These are phyloP conservation scores for Ostrea denselamellosa DNA, from an alignment of 1,140 invertebrate species.

Conservation along the genomic window DNA sequence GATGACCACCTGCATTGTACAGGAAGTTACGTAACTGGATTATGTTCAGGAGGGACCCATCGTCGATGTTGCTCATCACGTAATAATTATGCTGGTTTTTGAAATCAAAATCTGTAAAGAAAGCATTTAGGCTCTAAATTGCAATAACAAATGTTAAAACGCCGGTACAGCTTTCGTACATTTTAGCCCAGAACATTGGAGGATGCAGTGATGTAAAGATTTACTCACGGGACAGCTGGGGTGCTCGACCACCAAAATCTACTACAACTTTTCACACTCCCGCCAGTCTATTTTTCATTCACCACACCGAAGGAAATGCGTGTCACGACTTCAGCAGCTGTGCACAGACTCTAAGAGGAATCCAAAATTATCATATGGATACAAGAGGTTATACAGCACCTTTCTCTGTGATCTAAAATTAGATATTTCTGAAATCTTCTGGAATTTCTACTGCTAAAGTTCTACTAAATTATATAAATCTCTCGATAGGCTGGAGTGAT, in stretches of 20 bases:
- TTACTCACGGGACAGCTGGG: conserved; percentile 51
- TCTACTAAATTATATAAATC: neutral
- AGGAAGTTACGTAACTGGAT: conserved; percentile 51
- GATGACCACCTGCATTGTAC: conserved; percentile 53
- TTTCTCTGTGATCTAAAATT: no score
- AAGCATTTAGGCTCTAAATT: neutral
- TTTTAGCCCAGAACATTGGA: neutral
- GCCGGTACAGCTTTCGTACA: neutral
- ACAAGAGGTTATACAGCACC: conserved; percentile 19
- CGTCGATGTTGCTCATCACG: conserved; percentile 11
- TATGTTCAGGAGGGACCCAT: conserved; percentile 48
- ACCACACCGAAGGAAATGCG: conserved; percentile 66
- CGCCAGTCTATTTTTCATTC: conserved; percentile 84
- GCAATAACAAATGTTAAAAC: neutral
- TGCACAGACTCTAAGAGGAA: conserved; percentile 47
- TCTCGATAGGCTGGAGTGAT: conserved; percentile 51
- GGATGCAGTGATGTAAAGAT: neutral
- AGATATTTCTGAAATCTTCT: no score
- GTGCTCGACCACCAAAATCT: conserved; percentile 39
- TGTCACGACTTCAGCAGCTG: conserved; percentile 60
- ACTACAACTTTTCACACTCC: conserved; percentile 75
- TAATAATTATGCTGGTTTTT: neutral
- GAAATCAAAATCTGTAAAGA: no score
- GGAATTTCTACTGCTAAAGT: no score
- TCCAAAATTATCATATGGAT: conserved; percentile 66